Conservation (phyloP, 2,888 invertebrate species). For the Tachina grossa region DNA sequence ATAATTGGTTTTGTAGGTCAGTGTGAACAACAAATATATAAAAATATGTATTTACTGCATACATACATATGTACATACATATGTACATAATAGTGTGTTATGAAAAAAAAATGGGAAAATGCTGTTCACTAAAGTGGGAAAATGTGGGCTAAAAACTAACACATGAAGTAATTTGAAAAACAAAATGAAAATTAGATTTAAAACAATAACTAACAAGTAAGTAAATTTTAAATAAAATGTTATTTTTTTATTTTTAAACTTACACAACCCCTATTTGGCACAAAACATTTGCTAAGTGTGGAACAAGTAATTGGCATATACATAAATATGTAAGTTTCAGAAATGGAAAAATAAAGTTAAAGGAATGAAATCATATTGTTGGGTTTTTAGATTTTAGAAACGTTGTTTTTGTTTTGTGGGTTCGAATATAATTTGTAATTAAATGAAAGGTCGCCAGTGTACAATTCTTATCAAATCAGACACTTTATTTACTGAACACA, state of each 20-base stretch:
- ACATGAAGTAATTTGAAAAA: constrained; percentile 48
- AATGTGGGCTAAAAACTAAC: constrained; percentile 33
- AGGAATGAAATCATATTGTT: constrained; percentile 1
- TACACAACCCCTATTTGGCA: constrained; percentile 8
- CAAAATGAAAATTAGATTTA: constrained; percentile 28
- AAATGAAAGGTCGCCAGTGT: not conserved
- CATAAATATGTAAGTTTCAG: not conserved
- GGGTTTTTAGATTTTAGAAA: not conserved
- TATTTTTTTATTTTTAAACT: not conserved
- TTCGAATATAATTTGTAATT: not conserved
- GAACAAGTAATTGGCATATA: constrained; percentile 18
- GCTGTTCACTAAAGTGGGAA: constrained; percentile 44
- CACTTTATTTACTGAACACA: not conserved
- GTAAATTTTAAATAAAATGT: constrained; percentile 23
- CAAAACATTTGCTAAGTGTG: constrained; percentile 23
- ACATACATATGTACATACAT: no score
- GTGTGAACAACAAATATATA: constrained; percentile 39
- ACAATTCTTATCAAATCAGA: not conserved
- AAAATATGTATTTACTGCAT: not conserved
- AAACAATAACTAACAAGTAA: constrained; percentile 40
- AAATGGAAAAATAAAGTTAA: not conserved
- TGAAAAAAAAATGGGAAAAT: constrained; percentile 16
- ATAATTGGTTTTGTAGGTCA: constrained; percentile 67
- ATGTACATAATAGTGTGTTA: not conserved
- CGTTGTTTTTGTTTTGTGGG: no score